Percentiles rank a stretch among this genome's conserved stretches.
Conservation (phyloP, 2,797 vertebrate genomes). For the Arrhamphus sclerolepis region DNA sequence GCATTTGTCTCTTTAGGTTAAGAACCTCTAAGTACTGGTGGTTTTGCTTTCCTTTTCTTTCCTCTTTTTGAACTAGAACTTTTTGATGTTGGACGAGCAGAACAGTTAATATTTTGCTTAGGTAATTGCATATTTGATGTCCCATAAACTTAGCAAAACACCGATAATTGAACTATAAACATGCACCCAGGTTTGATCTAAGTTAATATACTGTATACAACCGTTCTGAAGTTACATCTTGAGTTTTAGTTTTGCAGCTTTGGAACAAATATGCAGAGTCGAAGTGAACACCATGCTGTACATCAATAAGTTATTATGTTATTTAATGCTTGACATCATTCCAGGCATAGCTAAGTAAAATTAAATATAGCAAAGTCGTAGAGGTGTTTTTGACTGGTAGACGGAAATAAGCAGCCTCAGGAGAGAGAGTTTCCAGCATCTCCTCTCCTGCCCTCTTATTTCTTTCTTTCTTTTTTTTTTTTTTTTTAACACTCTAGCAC, state of each 20-base stretch:
- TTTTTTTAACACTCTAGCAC: conserved; percentile 3
- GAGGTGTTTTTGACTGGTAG: conserved; percentile 30
- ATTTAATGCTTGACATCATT: conserved; percentile 27
- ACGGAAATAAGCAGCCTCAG: conserved; percentile 5
- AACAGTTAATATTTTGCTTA: too few species aligned
- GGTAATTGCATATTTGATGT: too few species aligned
- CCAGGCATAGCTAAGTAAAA: conserved; percentile 19
- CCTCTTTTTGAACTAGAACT: too few species aligned
- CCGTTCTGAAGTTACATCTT: neutral
- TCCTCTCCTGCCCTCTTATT: conserved; percentile 24
- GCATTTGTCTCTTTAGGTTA: too few species aligned
- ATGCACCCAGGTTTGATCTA: too few species aligned
- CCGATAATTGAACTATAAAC: too few species aligned
- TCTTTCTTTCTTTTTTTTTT: conserved; percentile 4
- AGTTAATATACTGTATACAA: neutral
- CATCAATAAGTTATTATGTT: conserved; percentile 43
- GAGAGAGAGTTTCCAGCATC: conserved; percentile 23
- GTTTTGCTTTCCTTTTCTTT: too few species aligned
- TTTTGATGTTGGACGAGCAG: too few species aligned
- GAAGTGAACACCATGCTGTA: conserved; percentile 1
- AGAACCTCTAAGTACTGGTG: too few species aligned
- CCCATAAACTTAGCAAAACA: too few species aligned
- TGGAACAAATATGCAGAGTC: neutral
- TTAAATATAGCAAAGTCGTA: conserved; percentile 28
- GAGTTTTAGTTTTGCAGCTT: neutral